phyloP scores from a whole-genome alignment of 2,113 vertebrate species.

The Sebastes schlegelii region DNA sequence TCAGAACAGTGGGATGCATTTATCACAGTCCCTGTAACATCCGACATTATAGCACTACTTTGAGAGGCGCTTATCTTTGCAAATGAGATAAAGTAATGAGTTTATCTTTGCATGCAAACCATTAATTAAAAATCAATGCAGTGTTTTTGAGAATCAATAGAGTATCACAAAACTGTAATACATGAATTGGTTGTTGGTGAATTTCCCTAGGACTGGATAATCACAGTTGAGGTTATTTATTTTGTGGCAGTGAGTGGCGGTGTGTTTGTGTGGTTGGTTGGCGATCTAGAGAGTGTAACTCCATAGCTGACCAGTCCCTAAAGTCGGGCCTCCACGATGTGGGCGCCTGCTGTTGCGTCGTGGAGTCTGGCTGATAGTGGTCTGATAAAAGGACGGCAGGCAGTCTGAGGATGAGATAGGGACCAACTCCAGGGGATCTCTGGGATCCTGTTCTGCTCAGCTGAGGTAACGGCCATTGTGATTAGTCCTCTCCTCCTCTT shows the following conservation, averaged over 20 bases:
- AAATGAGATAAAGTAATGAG: too few species aligned
- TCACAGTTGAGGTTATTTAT: constrained; percentile 7
- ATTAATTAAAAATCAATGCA: too few species aligned
- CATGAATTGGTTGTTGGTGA: neutral
- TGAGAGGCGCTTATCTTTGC: too few species aligned
- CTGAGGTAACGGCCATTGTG: constrained; percentile 21
- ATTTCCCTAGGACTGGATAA: neutral
- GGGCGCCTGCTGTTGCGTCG: constrained; percentile 43
- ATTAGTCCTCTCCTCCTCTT: neutral
- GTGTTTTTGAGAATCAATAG: too few species aligned
- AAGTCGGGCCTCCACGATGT: constrained; percentile 26
- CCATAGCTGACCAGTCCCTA: constrained; percentile 50
- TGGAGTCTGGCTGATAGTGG: constrained; percentile 73
- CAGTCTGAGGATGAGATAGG: constrained; percentile 50
- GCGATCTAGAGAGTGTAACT: constrained; percentile 60
- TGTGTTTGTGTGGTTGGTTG: constrained; percentile 37
- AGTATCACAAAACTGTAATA: neutral
- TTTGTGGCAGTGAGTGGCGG: constrained; percentile 4
- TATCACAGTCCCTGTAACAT: too few species aligned
- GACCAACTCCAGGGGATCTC: constrained; percentile 20
- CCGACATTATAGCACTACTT: too few species aligned
- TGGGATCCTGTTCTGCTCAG: constrained; percentile 17
- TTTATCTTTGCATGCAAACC: too few species aligned
- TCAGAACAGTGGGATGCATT: too few species aligned
- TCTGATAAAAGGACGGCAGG: constrained; percentile 72